Percentiles rank a stretch among this genome's conserved stretches.
Conservation (phyloP, 2,888 invertebrate genomes). For the Lasioglossum malachurum region DNA sequence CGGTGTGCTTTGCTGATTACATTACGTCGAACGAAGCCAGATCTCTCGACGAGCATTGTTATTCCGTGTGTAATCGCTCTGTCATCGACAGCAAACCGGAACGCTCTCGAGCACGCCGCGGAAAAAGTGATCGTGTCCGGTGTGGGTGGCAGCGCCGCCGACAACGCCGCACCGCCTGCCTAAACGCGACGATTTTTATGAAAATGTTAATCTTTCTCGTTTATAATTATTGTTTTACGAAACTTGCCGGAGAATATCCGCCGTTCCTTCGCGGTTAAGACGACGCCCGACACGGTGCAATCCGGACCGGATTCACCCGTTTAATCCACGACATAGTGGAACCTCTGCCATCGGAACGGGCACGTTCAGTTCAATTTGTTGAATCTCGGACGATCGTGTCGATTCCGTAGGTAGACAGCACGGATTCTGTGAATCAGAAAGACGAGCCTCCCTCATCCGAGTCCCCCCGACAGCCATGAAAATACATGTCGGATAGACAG, state of each 20-base stretch:
- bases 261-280: not conserved
- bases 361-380: not conserved
- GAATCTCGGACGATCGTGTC: not conserved
- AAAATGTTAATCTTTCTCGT: not conserved
- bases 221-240: not conserved
- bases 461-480: conserved; percentile 12
- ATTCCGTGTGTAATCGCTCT: conserved; percentile 44
- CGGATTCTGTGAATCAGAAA: not conserved
- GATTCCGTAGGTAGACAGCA: not conserved
- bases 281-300: not conserved
- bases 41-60: conserved; percentile 35
- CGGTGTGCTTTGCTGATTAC: conserved; percentile 34
- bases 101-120: not conserved
- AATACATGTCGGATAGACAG: conserved; percentile 18
- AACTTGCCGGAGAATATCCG: rapidly evolving
- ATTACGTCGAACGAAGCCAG: conserved; percentile 32
- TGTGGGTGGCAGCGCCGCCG: not conserved
- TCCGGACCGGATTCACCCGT: not conserved
- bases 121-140: not conserved
- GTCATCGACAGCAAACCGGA: conserved; percentile 32
- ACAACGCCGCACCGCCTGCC: not conserved
- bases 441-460: not conserved
- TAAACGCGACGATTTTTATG: not conserved
- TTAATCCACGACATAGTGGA: too few relatives aligned
- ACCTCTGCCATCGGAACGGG: not conserved